phyloP scores from a whole-genome alignment of 2,888 invertebrate species.

The Nemapogon koenigi region DNA sequence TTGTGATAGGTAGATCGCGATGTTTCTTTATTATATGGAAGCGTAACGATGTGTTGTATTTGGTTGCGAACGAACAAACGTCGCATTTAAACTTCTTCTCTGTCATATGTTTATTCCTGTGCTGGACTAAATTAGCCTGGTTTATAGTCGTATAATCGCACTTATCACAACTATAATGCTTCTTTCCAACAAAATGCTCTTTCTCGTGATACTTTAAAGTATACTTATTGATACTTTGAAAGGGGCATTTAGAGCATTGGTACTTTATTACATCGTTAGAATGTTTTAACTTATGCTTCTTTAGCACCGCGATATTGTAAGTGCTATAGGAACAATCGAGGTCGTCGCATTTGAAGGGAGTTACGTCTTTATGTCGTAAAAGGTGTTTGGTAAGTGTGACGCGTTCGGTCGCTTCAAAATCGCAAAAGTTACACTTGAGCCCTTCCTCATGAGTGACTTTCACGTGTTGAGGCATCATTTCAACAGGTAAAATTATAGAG shows the following conservation, averaged over 20 bases:
- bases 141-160: slow-evolving; percentile 51
- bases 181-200: slow-evolving; percentile 46
- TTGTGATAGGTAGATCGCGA: slow-evolving; percentile 57
- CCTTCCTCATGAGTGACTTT: slow-evolving; percentile 30
- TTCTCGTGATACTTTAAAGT: slow-evolving; percentile 50
- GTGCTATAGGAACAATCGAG: slow-evolving; percentile 42
- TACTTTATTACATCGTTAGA: slow-evolving; percentile 39
- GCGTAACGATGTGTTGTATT: slow-evolving; percentile 51
- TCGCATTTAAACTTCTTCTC: slow-evolving; percentile 55
- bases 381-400: slow-evolving; percentile 48
- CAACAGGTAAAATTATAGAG: slow-evolving; percentile 33
- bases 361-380: slow-evolving; percentile 44
- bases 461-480: slow-evolving; percentile 41
- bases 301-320: slow-evolving; percentile 44
- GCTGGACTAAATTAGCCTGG: slow-evolving; percentile 51
- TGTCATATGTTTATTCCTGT: slow-evolving; percentile 51
- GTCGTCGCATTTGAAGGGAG: slow-evolving; percentile 38
- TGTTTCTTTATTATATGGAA: slow-evolving; percentile 57
- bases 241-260: slow-evolving; percentile 45
- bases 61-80: slow-evolving; percentile 51
- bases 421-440: slow-evolving; percentile 39
- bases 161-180: slow-evolving; percentile 41
- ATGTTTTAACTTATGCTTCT: slow-evolving; percentile 43
- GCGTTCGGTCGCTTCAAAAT: slow-evolving; percentile 36
- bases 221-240: slow-evolving; percentile 54